Conservation (phyloP, 2,888 invertebrate genomes). For the Cephus runcator region DNA sequence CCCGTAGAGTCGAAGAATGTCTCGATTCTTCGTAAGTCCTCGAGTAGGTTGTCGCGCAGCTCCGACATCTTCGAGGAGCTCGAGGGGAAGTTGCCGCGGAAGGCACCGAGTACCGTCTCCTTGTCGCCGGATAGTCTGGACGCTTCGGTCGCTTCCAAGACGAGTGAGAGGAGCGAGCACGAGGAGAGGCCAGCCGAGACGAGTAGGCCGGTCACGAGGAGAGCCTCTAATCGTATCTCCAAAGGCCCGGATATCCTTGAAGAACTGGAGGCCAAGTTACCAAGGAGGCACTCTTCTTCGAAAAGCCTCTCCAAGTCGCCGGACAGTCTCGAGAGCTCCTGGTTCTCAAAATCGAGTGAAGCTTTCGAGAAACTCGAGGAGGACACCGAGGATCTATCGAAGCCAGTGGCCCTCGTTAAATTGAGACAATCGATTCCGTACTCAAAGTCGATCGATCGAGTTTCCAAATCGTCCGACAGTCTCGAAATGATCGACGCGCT, state of each 20-base stretch:
- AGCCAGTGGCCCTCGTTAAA: slow-evolving; percentile 40
- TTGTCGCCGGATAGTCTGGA: slow-evolving; percentile 61
- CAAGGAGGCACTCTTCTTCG: slow-evolving; percentile 47
- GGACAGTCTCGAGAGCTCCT: slow-evolving; percentile 54
- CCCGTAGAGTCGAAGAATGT: slow-evolving; percentile 34
- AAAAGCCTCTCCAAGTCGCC: slow-evolving; percentile 50
- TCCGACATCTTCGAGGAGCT: slow-evolving; percentile 59
- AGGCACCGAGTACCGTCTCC: slow-evolving; percentile 43
- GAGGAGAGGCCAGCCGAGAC: slow-evolving; percentile 20
- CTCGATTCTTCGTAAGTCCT: slow-evolving; percentile 48
- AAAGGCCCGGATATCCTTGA: slow-evolving; percentile 54
- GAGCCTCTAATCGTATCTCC: slow-evolving; percentile 43
- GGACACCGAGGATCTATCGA: slow-evolving; percentile 34
- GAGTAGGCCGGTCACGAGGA: slow-evolving; percentile 37
- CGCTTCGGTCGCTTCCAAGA: slow-evolving; percentile 25
- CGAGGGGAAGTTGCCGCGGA: slow-evolving; percentile 45
- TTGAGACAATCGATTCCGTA: slow-evolving; percentile 32
- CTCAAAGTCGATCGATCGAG: slow-evolving; percentile 53
- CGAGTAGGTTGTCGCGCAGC: slow-evolving; percentile 52
- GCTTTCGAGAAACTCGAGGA: slow-evolving; percentile 51
- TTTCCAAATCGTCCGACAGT: slow-evolving; percentile 57
- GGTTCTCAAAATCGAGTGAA: slow-evolving; percentile 57
- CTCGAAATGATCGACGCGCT: slow-evolving; percentile 50
- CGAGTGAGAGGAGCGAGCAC: slow-evolving; percentile 13
- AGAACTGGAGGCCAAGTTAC: slow-evolving; percentile 46